Conservation (phyloP, 1,140 invertebrate genomes). For the Drosophila kurseongensis region DNA sequence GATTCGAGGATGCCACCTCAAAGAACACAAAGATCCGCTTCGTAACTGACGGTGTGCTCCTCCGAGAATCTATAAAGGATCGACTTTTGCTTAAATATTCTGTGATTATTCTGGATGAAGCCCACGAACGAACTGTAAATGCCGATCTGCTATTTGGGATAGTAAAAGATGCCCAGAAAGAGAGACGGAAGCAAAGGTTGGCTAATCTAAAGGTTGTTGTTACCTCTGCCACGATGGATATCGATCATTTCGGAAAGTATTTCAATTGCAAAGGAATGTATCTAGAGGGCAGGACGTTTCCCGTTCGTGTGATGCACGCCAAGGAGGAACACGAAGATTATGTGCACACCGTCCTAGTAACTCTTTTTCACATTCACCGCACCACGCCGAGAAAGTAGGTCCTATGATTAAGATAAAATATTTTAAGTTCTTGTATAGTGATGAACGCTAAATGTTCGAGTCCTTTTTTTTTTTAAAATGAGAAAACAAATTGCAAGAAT, state of each 20-base stretch:
- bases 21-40: constrained; percentile 92
- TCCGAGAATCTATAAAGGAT: constrained; percentile 92
- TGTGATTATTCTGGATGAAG: constrained; percentile 97
- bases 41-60: constrained; percentile 96
- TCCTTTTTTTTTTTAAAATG: too few species aligned
- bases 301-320: constrained; percentile 92
- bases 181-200: constrained; percentile 87
- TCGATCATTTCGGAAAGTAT: constrained; percentile 96
- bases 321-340: constrained; percentile 94
- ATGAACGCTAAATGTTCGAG: too few species aligned
- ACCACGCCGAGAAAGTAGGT: constrained; percentile 92
- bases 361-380: constrained; percentile 96
- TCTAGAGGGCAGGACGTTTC: constrained; percentile 94
- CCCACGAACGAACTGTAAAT: constrained; percentile 97
- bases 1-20: constrained; percentile 94
- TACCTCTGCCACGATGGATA: constrained; percentile 98
- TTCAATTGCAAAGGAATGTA: constrained; percentile 95
- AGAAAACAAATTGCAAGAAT: too few species aligned
- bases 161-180: constrained; percentile 91
- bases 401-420: not conserved
- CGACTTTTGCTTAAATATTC: constrained; percentile 89
- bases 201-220: constrained; percentile 91
- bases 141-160: constrained; percentile 97
- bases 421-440: not conserved
- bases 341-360: constrained; percentile 91